Base-by-base conservation (phyloP, 2,113 vertebrate genomes). In the Neodon shergylaensis region DNA sequence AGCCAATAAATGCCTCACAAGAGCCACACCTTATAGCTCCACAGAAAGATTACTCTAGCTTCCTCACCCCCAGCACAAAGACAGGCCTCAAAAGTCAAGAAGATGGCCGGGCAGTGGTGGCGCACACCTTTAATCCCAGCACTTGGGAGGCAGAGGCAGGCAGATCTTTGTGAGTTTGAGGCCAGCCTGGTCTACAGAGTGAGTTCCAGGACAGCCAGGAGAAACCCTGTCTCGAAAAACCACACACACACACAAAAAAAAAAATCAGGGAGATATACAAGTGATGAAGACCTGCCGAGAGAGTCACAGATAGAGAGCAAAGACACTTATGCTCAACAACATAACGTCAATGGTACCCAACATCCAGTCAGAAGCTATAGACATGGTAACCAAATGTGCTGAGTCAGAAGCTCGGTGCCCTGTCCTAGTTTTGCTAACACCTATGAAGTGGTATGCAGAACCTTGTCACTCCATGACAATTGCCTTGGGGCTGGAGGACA, bases 381-480 rank as follows among this genome's bases (percentile, higher is more conserved):
- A 39, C 63, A 19, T 49, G 44, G 44, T 11, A 52, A 9, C 47
- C 31, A 39, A 61, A 65, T 1, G 6, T 17, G 2, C 47, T 31
- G 19, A 21, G 17, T 58, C 4, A 0, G 77, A 79, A 36, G 73
- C 22, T 0, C 22, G 26, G 36, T 49, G 4, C 3, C 21, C 36
- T 58, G 78, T 14, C 52, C 52, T 81, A 58, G 52, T 39, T 39
- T 26, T 26, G 1, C 12, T 3, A 2, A 22, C 14, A 2, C 36
- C 79, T 16, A 36, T 47, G 39, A 0, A 6, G 3, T 4, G 12
- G 54, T 31, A 1, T 44, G 49, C 70, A 31, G 0, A 1, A 24
- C 36, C 13, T 21, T 26, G 16, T 74, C 72, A 0, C 68, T 39
- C 22, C 28, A 24, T 52, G 19, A 52, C 21, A 4, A 33, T n/a